phyloP scores from a whole-genome alignment of 2,888 invertebrate genomes.

The Lithophane leautieri region DNA sequence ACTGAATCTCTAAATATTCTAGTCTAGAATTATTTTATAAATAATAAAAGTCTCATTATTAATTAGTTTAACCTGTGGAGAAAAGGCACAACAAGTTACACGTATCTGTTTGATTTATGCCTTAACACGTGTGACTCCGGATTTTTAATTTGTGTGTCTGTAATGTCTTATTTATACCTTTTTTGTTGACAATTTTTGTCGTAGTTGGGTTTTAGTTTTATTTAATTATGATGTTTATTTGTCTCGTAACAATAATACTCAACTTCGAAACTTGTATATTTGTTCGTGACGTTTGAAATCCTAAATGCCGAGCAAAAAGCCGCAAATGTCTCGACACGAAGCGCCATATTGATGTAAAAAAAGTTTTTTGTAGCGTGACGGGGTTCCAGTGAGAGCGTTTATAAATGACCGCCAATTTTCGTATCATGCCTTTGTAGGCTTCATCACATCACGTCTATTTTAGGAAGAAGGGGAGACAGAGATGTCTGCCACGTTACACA shows the following conservation, averaged over 20 bases:
- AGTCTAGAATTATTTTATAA: background rate
- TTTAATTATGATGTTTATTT: conserved; percentile 7
- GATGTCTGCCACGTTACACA: background rate
- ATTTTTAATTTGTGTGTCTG: too few relatives aligned
- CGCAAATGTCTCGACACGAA: conserved; percentile 58
- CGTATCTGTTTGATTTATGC: too few relatives aligned
- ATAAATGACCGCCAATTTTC: background rate
- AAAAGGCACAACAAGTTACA: too few relatives aligned
- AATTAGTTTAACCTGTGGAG: background rate
- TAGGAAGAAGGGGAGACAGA: background rate
- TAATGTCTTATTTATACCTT: too few relatives aligned
- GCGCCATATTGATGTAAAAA: conserved; percentile 66
- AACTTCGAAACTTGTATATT: conserved; percentile 43
- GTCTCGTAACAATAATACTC: conserved; percentile 21
- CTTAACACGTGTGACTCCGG: too few relatives aligned
- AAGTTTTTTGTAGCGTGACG: conserved; percentile 48
- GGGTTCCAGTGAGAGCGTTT: conserved; percentile 45
- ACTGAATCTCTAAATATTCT: background rate
- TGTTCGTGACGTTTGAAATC: conserved; percentile 61
- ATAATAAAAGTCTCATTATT: background rate
- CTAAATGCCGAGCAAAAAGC: conserved; percentile 60
- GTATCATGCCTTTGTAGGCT: too few relatives aligned
- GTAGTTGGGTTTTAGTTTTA: too few relatives aligned
- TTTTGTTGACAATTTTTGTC: too few relatives aligned
- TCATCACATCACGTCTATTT: background rate